A percentile compares a stretch with the other conserved stretches of the same genome.
Evolutionary conservation across 2,113 vertebrate genomes (phyloP).

Genomic region (Malurus elegans): DNA sequence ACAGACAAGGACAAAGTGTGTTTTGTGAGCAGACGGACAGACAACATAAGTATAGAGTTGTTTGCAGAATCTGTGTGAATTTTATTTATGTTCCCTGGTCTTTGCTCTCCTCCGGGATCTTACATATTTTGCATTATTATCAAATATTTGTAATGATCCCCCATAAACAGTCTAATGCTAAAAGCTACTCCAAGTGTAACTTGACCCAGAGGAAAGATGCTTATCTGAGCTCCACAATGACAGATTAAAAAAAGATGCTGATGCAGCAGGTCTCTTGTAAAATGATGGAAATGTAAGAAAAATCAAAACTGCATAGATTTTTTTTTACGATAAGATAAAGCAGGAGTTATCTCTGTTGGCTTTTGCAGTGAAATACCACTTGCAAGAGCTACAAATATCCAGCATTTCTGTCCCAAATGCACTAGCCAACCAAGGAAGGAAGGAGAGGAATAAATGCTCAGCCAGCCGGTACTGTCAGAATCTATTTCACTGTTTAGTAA

Average conservation of each 20-base stretch:
- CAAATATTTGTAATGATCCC: constrained; percentile 71
- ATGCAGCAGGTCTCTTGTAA: background rate
- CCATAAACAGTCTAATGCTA: constrained; percentile 59
- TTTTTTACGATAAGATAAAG: background rate
- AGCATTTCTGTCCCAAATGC: background rate
- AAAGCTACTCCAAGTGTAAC: constrained; percentile 71
- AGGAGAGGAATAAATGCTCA: background rate
- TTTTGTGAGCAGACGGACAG: background rate
- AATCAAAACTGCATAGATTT: background rate
- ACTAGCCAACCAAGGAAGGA: background rate
- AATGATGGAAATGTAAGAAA: background rate
- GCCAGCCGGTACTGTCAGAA: constrained; percentile 10
- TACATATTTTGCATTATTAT: constrained; percentile 71
- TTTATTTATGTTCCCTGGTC: background rate
- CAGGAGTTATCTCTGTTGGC: background rate
- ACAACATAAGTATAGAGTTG: background rate
- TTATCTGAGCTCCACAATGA: constrained; percentile 56
- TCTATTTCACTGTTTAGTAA: constrained; percentile 16
- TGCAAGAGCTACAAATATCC: background rate
- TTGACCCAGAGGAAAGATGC: constrained; percentile 57
- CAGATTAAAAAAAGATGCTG: constrained; percentile 46
- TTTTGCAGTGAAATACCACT: background rate
- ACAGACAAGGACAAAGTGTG: background rate
- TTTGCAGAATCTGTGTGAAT: background rate
- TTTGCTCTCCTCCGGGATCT: constrained; percentile 19